Percentiles rank a stretch among this genome's conserved stretches.
Conservation (phyloP, 2,888 invertebrate genomes). For the Leucophenga maculata region DNA sequence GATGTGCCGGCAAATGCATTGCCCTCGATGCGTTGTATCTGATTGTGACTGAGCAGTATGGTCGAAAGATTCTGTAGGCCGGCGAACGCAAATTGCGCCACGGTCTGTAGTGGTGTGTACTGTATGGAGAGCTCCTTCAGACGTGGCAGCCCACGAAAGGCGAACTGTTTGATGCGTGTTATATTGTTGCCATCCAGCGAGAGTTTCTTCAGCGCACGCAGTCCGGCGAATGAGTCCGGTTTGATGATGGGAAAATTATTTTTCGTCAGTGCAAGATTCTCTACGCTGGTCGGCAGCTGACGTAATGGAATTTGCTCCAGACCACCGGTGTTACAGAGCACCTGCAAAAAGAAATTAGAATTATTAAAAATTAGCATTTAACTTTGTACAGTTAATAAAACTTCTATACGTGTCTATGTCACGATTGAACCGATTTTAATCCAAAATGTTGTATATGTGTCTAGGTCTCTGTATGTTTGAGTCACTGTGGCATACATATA, state of each 20-base stretch:
- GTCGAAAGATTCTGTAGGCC: conserved; percentile 86
- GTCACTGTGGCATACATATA: too few species aligned
- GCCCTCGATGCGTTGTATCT: conserved; percentile 80
- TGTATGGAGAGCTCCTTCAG: conserved; percentile 88
- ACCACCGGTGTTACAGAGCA: conserved; percentile 89
- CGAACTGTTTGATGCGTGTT: conserved; percentile 85
- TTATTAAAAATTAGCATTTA: too few species aligned
- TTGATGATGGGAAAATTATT: conserved; percentile 87
- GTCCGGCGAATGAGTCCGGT: conserved; percentile 87
- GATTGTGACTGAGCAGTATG: conserved; percentile 80
- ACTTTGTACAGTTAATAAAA: too few species aligned
- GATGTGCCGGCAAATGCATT: conserved; percentile 91
- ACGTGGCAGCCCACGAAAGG: conserved; percentile 86
- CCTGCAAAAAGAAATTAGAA: conserved; percentile 74
- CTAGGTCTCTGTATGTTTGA: too few species aligned
- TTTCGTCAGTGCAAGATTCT: conserved; percentile 88
- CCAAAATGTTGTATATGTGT: too few species aligned
- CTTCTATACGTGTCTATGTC: too few species aligned
- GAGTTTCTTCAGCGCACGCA: conserved; percentile 85
- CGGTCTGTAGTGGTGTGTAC: conserved; percentile 85
- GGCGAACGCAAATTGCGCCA: conserved; percentile 88
- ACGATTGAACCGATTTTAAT: too few species aligned
- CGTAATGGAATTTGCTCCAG: conserved; percentile 84
- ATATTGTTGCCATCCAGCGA: conserved; percentile 91
- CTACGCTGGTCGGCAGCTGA: conserved; percentile 83